Percentiles rank a stretch among this genome's conserved stretches.
Evolutionary conservation across 2,888 invertebrate species (phyloP).

Genomic region (Orthosia cruda): DNA sequence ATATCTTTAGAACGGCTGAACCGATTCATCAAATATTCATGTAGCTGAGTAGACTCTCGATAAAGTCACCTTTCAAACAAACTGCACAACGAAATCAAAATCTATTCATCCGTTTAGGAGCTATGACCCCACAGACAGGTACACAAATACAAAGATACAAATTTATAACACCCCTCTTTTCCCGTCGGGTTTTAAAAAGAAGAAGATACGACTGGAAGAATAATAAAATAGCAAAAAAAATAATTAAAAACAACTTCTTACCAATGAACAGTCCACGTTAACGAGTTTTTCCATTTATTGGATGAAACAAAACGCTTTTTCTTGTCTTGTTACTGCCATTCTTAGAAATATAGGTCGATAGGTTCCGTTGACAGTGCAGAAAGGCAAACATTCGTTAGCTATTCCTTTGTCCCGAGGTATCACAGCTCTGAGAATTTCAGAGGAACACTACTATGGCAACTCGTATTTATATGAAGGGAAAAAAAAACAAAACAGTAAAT

Average conservation of each 20-base stretch:
- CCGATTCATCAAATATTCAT: too few species aligned
- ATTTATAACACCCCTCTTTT: too few species aligned
- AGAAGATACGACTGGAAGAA: too few species aligned
- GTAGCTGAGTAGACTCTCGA: too few species aligned
- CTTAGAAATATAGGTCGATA: conserved; percentile 69
- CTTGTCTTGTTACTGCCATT: conserved; percentile 49
- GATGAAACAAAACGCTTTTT: conserved; percentile 29
- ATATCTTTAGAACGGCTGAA: too few species aligned
- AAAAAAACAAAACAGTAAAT: too few species aligned
- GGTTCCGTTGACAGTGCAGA: conserved; percentile 70
- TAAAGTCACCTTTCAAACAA: too few species aligned
- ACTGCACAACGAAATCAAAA: too few species aligned
- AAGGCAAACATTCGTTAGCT: conserved; percentile 81
- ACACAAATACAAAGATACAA: too few species aligned
- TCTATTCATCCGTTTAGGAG: too few species aligned
- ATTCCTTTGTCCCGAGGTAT: conserved; percentile 76
- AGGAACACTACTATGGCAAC: conserved; percentile 26
- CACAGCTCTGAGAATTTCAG: conserved; percentile 39
- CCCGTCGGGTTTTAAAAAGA: too few species aligned
- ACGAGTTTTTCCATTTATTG: conserved; percentile 6
- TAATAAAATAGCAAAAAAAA: not conserved
- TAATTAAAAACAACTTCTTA: not conserved
- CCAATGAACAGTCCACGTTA: not conserved
- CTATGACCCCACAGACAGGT: too few species aligned
- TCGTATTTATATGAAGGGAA: conserved; percentile 26